Evolutionary conservation across 2,797 vertebrate species (phyloP).

Genomic region (Aselliscus stoliczkanus): DNA sequence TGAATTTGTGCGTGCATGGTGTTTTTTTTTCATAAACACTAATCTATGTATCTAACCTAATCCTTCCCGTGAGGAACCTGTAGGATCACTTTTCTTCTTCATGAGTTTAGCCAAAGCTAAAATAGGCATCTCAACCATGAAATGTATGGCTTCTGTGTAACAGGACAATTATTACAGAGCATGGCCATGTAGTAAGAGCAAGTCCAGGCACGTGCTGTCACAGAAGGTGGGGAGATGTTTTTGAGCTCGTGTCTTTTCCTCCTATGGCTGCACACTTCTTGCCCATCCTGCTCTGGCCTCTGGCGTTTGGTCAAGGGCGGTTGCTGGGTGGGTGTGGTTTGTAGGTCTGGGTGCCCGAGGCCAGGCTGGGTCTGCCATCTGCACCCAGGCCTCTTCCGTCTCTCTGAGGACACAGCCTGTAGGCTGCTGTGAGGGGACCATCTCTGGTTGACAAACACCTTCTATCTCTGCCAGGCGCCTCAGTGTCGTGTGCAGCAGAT

Average conservation of each 20-base stretch:
- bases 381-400: too few species aligned
- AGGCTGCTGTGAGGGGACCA: not conserved
- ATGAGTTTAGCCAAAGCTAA: not conserved
- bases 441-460: fast-evolving
- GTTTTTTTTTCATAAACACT: not conserved
- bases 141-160: not conserved
- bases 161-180: not conserved
- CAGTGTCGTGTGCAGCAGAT: not conserved
- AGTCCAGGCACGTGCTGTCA: not conserved
- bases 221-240: not conserved
- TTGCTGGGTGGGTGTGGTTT: not conserved
- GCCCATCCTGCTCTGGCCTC: not conserved
- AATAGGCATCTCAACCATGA: not conserved
- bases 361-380: not conserved
- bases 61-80: not conserved
- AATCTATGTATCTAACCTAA: not conserved
- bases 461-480: not conserved
- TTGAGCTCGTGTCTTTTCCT: not conserved
- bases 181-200: too few species aligned
- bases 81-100: not conserved
- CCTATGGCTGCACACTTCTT: not conserved
- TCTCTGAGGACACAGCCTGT: not conserved
- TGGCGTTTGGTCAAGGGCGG: too few species aligned
- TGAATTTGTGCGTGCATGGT: not conserved
- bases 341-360: not conserved